Evolutionary conservation across 2,113 vertebrate species (phyloP), one percentile per base, ranked within the genome.

Genomic region (Crotalus horridus): DNA sequence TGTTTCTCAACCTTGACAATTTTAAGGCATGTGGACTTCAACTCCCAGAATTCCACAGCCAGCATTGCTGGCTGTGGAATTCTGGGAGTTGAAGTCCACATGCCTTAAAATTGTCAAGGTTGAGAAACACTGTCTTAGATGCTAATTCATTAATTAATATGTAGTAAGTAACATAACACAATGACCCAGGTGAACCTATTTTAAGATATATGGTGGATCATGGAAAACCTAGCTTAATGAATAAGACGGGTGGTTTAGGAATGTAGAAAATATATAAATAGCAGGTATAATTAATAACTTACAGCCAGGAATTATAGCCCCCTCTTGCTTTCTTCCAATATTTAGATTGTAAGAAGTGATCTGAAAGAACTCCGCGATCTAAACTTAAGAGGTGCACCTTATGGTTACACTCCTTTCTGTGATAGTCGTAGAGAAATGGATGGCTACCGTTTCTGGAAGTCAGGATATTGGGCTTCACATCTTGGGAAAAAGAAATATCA

Each of bases 401-500:
- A 99, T 46, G 99, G 99, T 1, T 99, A 99, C 90, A 99, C 99
- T 0, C 99, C 99, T 0, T 99, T 99, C 95, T 99, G 99, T 93
- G 99, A 99, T 56, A 99, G 99, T 96, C 98, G 99, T 59, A 96
- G 91, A 51, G 99, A 99, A 91, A 99, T 99, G 99, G 99, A 99
- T 7, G 99, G 99, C 0, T 99, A 99, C 94, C 99, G 99, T 29
- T 99, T 99, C 96, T 99, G 99, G 99, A 99, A 99, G 90, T 98
- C 97, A 0, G 99, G 99, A 0, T 99, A 99, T 93, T 99, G 99
- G 99, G 99, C 99, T 0, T 99, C 99, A 0, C 99, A 99, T 96
- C 98, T 99, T 46, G 97, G 97, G 64, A 98, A 97, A 93, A 98
- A 99, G 95, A 99, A 98, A 94, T 99, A 99, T 94, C 99, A 99